Conservation (phyloP, 1,140 invertebrate species). For the Mactra quadrangularis region DNA sequence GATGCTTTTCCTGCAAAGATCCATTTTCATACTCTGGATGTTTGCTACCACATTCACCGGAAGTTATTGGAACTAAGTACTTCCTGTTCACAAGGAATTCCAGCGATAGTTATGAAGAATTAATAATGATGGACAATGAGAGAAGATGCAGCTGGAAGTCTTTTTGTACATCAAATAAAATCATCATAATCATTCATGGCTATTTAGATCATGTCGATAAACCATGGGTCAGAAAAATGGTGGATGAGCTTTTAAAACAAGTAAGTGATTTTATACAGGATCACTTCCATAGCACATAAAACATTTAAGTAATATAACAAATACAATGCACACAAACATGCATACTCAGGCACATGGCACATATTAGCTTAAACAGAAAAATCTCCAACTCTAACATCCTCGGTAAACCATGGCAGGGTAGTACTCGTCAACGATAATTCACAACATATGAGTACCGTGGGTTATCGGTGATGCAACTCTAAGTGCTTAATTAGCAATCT, state of each 20-base stretch:
- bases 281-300: too few relatives aligned
- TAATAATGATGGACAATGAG: conserved; percentile 22
- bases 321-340: too few relatives aligned
- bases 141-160: conserved; percentile 44
- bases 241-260: conserved; percentile 28
- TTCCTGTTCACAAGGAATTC: conserved; percentile 35
- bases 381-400: too few relatives aligned
- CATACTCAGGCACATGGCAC: too few relatives aligned
- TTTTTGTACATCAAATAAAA: conserved; percentile 11
- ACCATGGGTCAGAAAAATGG: conserved; percentile 45
- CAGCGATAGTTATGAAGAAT: conserved; percentile 5
- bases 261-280: too few relatives aligned
- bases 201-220: conserved; percentile 35
- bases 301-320: too few relatives aligned
- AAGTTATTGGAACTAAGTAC: conserved; percentile 31
- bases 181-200: conserved; percentile 50
- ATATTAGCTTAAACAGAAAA: too few relatives aligned
- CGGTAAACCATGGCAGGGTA: too few relatives aligned
- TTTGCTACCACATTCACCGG: conserved; percentile 21
- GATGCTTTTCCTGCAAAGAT: not conserved
- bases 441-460: too few relatives aligned
- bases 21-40: conserved; percentile 21
- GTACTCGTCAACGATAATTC: too few relatives aligned
- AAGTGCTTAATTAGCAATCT: too few relatives aligned
- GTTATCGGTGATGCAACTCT: too few relatives aligned